Evolutionary conservation across 1,140 invertebrate genomes (phyloP), one percentile per base, ranked within the genome.

Genomic region (Drosophila sulfurigaster): DNA sequence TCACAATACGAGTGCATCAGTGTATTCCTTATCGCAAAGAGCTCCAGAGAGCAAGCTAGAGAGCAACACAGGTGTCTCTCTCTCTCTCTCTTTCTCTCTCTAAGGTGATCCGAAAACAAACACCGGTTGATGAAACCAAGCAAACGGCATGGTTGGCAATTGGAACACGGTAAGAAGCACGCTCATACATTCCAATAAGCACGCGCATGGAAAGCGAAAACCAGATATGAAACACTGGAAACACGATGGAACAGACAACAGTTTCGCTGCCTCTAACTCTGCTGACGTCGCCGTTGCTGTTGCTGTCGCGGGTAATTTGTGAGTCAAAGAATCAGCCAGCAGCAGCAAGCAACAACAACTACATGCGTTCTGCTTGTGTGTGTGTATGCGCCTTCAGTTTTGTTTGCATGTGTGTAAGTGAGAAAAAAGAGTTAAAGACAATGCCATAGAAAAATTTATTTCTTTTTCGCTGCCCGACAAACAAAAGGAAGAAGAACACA

Each of bases 281-380:
- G 71, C 66, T 67, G 71, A 59, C 77, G 73, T 46, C 73, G 79
- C 46, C 77, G 73, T 46, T 68, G 79, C 49, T 64, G 79, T 60
- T 63, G 75, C 64, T 67, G 70, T 81, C 60, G 75, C 77, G 81
- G 85, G 65, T 68, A 88, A 88, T 89, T 87, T 87, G 83, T 87
- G 83, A 87, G 83, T 87, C 83, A 87, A 87, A 87, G 83, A 87
- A 88, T 87, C 75, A 75, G 67, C 52, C 73, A 77, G 43, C 51
- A 72, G 54, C 41, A 76, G 25, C 66, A 69, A 76, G 32, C 72
- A 69, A 65, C 54, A 59, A 76, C 46, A 52, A 66, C 58, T 49
- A 62, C 49, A 15, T 62, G 38, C 38, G 38, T 59, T 43, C 15
- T 63, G 65, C 58, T 16, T 58, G 51, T 66, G 38, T 77, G 46